Evolutionary conservation across 2,113 vertebrate species (phyloP), one percentile per base, ranked within the genome.

Genomic region (Andinoacara biseriatus): DNA sequence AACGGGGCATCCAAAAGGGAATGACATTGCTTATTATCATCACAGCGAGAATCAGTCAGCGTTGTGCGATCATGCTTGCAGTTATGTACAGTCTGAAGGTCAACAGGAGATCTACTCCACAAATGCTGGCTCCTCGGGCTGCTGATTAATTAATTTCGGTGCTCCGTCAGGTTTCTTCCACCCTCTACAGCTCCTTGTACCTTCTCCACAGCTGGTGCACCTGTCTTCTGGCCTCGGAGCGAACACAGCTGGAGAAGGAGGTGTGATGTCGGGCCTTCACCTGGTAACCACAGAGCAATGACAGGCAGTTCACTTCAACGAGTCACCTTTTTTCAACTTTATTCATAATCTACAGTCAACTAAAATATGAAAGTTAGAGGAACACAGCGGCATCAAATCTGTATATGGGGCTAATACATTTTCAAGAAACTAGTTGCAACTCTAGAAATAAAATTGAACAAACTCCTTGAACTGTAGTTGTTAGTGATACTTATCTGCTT

Each of bases 401-500:
- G 14, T 46, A 46, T 15, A 15, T 46, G 4, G 43, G 43, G 13
- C 13, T 24, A 74, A 35, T 5, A 17, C 20, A 58, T 40, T 17
- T 75, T 75, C 43, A 58, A 83, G 10, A 62, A 62, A 61, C n/a
- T n/a, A 60, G 11, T 31, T 61, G 24, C 13, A 77, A 67, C 31
- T 40, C 24, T 22, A 57, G 31, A 78, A 54, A 56, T 38, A 54
- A 61, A 46, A 62, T 17, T 0, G 0, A 54, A 24, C 59, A 49
- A 62, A 78, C 43, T 78, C 6, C 29, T 24, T 35, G 20, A 62
- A 61, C 29, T 22, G 56, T 40, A 56, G 10, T 69, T 84, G 38
- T 59, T 7, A 7, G 10, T 95, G 93, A 84, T 96, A 96, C 95
- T 98, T 97, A 99, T 98, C 98, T 99, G 95, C 96, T 96, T 63